Conservation (phyloP, 2,888 invertebrate genomes). For the Meiosimyza decipiens region DNA sequence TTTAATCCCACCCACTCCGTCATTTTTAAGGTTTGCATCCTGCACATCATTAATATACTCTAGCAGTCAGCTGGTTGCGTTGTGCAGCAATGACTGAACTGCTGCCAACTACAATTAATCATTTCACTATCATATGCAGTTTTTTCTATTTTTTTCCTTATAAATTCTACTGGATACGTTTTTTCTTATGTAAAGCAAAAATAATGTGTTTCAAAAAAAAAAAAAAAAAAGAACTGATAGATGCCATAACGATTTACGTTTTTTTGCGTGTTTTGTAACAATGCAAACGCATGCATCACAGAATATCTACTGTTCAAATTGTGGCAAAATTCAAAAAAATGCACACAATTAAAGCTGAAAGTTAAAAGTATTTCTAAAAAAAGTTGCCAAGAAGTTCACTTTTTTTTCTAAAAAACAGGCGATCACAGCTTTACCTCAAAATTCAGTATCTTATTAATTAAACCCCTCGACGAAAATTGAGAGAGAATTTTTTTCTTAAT, state of each 20-base stretch:
- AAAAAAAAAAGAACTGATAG: neutral
- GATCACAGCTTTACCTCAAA: conserved; percentile 38
- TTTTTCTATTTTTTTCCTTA: conserved; percentile 45
- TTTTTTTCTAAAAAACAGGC: conserved; percentile 31
- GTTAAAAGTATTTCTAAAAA: no score
- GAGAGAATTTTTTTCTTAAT: conserved; percentile 42
- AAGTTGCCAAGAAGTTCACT: no score
- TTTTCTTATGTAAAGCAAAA: conserved; percentile 19
- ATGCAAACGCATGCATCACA: no score
- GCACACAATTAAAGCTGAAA: no score
- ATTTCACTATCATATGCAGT: conserved; percentile 62
- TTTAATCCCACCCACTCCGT: no score
- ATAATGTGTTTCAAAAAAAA: conserved; percentile 12
- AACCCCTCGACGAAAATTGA: conserved; percentile 41
- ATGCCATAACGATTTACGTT: no score
- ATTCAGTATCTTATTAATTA: conserved; percentile 41
- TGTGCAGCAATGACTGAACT: conserved; percentile 55
- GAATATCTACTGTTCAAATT: no score
- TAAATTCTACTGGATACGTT: no score
- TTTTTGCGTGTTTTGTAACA: no score
- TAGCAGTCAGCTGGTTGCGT: conserved; percentile 28
- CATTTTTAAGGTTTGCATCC: neutral
- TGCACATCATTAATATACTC: conserved; percentile 23
- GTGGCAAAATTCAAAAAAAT: no score
- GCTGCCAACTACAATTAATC: conserved; percentile 63